Evolutionary conservation across 2,888 invertebrate species (phyloP), one percentile per base, ranked within the genome.

Genomic region (Drosophila prostipennis): DNA sequence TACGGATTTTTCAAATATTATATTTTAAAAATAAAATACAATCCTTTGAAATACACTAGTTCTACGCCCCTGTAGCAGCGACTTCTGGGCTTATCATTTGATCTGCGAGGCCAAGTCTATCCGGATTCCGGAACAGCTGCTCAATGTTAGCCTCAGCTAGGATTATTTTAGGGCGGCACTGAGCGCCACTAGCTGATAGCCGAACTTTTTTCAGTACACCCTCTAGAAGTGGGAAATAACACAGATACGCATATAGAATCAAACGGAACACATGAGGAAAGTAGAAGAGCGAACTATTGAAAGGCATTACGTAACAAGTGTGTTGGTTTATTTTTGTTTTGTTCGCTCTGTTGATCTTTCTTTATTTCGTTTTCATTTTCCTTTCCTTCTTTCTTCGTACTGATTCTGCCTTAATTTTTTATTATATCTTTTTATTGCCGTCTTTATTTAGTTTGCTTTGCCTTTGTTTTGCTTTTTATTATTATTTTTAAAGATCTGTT

Each of bases 261-360:
- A 48, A 36, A 32, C 46, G 13, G 14, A 70, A 70, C 32, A 36
- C 36, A 54, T 36, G 53, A 54, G 72, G 45, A 72, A 63, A 43
- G 56, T 49, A 40, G 37, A 46, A 36, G 51, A 46, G 51, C 54
- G 54, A 57, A 59, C 68, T 60, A 76, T 73, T 80, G 48, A 60
- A 68, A 60, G 58, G 54, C 63, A 73, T 81, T 85, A 73, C 82
- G 79, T 76, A 81, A 82, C 74, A 77, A 72, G 53, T 59, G 72
- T 75, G 67, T 29, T 7, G 63, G 65, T 73, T 71, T 71, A 71
- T 76, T 79, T 79, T 74, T 74, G 65, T 73, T 73, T 77, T 58
- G 64, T 61, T 69, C 56, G 49, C 42, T 51, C 45, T 52, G 51
- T 63, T 56, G 58, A 46, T 75, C 43, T 61, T 26, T n/a, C n/a